These are phyloP conservation scores for Gastracanthus pulcherrimus DNA, from an alignment of 2,888 invertebrate genomes.

Conservation along the genomic window DNA sequence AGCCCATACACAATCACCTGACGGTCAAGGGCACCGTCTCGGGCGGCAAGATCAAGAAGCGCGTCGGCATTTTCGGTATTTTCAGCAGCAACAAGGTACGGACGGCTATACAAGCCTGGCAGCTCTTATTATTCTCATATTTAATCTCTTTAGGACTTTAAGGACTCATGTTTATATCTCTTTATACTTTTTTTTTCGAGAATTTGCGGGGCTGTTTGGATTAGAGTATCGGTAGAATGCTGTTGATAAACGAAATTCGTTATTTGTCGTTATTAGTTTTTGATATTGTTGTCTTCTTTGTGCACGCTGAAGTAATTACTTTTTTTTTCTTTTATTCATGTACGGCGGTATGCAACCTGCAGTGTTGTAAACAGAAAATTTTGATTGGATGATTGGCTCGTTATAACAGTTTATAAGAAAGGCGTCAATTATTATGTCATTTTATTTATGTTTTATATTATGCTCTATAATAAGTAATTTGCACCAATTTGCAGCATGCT, in stretches of 20 bases:
- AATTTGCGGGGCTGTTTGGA: slow-evolving; percentile 37
- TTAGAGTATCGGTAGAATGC: slow-evolving; percentile 19
- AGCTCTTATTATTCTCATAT: background rate
- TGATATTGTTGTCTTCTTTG: background rate
- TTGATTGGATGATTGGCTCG: background rate
- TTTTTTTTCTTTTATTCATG: slow-evolving; percentile 5
- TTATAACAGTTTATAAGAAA: slow-evolving; percentile 2
- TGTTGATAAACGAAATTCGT: background rate
- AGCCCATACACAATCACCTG: slow-evolving; percentile 78
- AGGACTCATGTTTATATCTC: background rate
- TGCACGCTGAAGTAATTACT: background rate
- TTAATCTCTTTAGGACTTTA: slow-evolving; percentile 3
- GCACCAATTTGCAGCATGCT: slow-evolving; percentile 38
- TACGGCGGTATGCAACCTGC: background rate
- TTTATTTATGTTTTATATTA: slow-evolving; percentile 10
- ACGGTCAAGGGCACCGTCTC: slow-evolving; percentile 92
- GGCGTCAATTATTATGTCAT: background rate
- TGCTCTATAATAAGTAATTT: background rate
- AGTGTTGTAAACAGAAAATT: background rate
- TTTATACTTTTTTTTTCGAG: background rate
- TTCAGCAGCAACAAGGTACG: slow-evolving; percentile 96
- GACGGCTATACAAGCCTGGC: background rate
- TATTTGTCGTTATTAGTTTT: background rate
- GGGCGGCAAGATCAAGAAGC: slow-evolving; percentile 90
- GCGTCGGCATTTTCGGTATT: slow-evolving; percentile 92